Evolutionary conservation across 2,888 invertebrate species (phyloP).

Genomic region (Agrochola lychnidis): DNA sequence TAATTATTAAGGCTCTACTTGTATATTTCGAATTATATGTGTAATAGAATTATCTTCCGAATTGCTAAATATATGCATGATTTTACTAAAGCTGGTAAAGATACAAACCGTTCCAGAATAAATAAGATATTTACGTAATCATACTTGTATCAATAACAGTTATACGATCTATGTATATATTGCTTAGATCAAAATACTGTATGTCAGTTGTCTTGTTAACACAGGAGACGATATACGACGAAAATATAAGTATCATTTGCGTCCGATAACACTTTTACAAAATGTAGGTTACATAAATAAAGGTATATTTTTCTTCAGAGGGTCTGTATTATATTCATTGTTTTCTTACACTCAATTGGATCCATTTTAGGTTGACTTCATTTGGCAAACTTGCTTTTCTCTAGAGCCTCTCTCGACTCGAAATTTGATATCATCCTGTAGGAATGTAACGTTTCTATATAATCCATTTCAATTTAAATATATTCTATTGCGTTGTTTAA

Average conservation of each 20-base stretch:
- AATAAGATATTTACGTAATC: conserved; percentile 7
- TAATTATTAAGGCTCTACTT: conserved; percentile 19
- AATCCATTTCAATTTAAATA: conserved; percentile 1
- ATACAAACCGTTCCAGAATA: conserved; percentile 18
- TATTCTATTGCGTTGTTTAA: not conserved
- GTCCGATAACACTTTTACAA: conserved; percentile 41
- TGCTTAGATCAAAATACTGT: conserved; percentile 33
- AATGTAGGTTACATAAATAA: conserved; percentile 38
- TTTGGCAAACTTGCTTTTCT: conserved; percentile 31
- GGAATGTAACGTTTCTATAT: not conserved
- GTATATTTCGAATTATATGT: conserved; percentile 19
- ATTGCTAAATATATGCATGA: not conserved
- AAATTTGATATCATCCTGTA: conserved; percentile 11
- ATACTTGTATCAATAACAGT: conserved; percentile 13
- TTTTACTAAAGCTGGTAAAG: not conserved
- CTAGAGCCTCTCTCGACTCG: conserved; percentile 12
- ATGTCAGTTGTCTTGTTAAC: conserved; percentile 54
- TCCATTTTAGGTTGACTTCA: conserved; percentile 46
- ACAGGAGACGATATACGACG: conserved; percentile 33
- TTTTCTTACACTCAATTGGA: conserved; percentile 53
- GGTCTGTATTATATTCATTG: conserved; percentile 40
- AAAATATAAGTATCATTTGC: conserved; percentile 39
- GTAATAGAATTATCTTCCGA: conserved; percentile 11
- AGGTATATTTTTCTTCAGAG: conserved; percentile 36
- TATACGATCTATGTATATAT: conserved; percentile 10